These are phyloP conservation scores for Nycticebus coucang DNA, from an alignment of 2,113 vertebrate genomes.

Conservation along the genomic window DNA sequence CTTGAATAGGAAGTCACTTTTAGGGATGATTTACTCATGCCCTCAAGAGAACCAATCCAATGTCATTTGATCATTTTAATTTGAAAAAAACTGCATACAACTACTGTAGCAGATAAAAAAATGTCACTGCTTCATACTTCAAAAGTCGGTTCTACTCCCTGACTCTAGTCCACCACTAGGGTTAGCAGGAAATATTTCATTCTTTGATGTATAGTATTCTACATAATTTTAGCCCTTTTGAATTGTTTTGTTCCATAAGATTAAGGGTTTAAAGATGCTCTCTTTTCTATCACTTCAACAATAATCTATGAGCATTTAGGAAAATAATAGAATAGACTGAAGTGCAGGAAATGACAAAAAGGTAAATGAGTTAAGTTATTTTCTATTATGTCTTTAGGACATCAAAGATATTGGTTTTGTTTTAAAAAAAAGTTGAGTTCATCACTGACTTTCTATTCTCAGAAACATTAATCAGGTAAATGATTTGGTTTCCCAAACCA, in stretches of 20 bases:
- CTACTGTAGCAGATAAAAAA: background rate
- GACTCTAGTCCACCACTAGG: background rate
- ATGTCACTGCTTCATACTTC: background rate
- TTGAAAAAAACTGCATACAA: background rate
- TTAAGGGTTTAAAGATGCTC: background rate
- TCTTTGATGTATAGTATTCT: background rate
- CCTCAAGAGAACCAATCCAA: background rate
- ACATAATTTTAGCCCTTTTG: background rate
- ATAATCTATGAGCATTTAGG: background rate
- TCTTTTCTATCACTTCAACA: background rate
- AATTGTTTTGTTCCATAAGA: background rate
- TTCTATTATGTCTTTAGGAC: background rate
- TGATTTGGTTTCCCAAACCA: background rate
- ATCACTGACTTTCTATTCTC: background rate
- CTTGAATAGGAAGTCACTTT: background rate
- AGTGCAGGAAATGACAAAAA: constrained; percentile 6
- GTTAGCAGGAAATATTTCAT: constrained; percentile 22
- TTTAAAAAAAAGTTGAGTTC: background rate
- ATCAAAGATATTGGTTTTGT: background rate
- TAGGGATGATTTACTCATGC: background rate
- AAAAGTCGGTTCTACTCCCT: background rate
- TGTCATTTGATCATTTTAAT: constrained; percentile 3
- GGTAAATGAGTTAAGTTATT: background rate
- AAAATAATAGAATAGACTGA: background rate
- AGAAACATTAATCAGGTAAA: constrained; percentile 33